Evolutionary conservation across 2,888 invertebrate species (phyloP), one percentile per base, ranked within the genome.

Genomic region (Eurois occulta): DNA sequence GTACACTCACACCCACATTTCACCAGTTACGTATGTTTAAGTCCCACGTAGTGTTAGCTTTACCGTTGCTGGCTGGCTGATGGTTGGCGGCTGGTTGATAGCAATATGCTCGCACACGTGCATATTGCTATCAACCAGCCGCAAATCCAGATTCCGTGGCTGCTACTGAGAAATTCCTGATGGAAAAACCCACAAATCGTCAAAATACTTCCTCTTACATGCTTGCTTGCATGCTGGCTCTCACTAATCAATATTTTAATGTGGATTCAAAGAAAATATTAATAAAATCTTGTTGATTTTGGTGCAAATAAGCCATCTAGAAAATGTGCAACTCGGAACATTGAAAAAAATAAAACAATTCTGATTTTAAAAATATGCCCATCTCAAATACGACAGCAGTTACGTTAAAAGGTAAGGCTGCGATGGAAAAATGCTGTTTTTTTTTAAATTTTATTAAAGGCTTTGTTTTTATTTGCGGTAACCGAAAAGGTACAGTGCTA

Each of bases 341-440:
- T 35, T 73, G 32, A 68, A 79, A 60, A 73, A 32, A 72, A 58
- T 41, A 62, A 62, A 58, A 67, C 52, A 64, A 43, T 16, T 65
- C 48, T 16, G 28, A 43, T 66, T 52, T 21, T 28, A 78, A 79
- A 72, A 24, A 79, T 43, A 16, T 6, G 52, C 2, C 24, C 2
- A 32, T 55, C 32, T 35, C 35, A 52, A 65, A n/a, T n/a, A 66
- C 32, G 32, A 77, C 32, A 58, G 38, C 32, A 58, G 32, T n/a
- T 55, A 32, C 67, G 38, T 58, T 58, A 35, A 70, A 77, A 76
- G 13, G 21, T 32, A 46, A 73, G 60, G 66, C 68, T 69, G 55
- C 24, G 32, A 62, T 58, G 48, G 62, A 43, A 74, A 48, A 73
- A 48, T 8, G 32, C 32, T 35, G 2, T 28, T 35, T 52, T 28